A percentile compares a stretch with the other conserved stretches of the same genome.
These are phyloP conservation scores for Dryadula phaetusa DNA, from an alignment of 2,888 invertebrate genomes.

Conservation along the genomic window DNA sequence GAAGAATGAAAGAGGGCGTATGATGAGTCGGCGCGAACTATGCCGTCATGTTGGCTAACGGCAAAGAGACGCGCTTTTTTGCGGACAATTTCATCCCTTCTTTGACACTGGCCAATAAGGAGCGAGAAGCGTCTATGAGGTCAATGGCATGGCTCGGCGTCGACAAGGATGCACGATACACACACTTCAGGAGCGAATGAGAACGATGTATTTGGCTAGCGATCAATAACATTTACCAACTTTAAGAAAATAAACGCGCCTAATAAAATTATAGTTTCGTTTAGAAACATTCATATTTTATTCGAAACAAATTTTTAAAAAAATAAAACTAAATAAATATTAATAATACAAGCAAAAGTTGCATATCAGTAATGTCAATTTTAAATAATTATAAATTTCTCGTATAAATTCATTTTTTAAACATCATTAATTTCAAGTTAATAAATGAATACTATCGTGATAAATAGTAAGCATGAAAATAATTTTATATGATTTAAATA, in stretches of 20 bases:
- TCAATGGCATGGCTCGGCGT: constrained; percentile 68
- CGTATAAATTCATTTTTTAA: too few species aligned
- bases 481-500: too few species aligned
- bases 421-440: too few species aligned
- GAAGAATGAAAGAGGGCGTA: constrained; percentile 73
- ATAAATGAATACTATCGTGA: too few species aligned
- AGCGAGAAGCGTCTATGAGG: constrained; percentile 55
- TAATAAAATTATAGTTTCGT: constrained; percentile 38
- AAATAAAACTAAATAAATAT: too few species aligned
- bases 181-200: constrained; percentile 46
- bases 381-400: too few species aligned
- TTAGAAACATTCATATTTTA: constrained; percentile 33
- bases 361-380: too few species aligned
- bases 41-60: constrained; percentile 49
- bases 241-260: constrained; percentile 53
- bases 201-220: constrained; percentile 53
- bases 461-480: too few species aligned
- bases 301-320: too few species aligned
- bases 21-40: constrained; percentile 55
- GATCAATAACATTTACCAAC: constrained; percentile 65
- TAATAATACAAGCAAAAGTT: too few species aligned
- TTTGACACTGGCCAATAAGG: constrained; percentile 62
- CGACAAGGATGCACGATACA: constrained; percentile 52
- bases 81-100: constrained; percentile 53
- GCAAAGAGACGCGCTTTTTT: constrained; percentile 51